These are phyloP conservation scores for zebrafish (Danio rerio) DNA, from an alignment of 2,113 vertebrate genomes.

Conservation along the genomic window GRCz12tu NC_133192.1:24061501-24062000, in stretches of 20 bases:
- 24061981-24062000: background rate
- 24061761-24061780: constrained; percentile 13
- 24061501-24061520: constrained; percentile 4
- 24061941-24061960: background rate
- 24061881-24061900: background rate
- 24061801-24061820: constrained; percentile 5
- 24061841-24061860: constrained; percentile 28
- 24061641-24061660: constrained; percentile 34
- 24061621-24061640: constrained; percentile 29
- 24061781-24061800: constrained; percentile 39
- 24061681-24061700: background rate
- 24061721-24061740: constrained; percentile 27
- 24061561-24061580: constrained; percentile 24
- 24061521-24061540: constrained; percentile 39
- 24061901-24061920: background rate
- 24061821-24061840: constrained; percentile 20
- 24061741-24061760: background rate
- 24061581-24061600: constrained; percentile 32
- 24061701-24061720: constrained; percentile 3
- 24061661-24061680: constrained; percentile 30
- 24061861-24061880: constrained; percentile 7
- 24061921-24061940: background rate
- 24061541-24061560: constrained; percentile 43
- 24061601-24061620: constrained; percentile 31
- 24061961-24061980: background rate